A percentile compares a stretch with the other conserved stretches of the same genome.
Evolutionary conservation across 2,113 vertebrate genomes (phyloP).

Genomic region (Boulengeromyrus knoepffleri): DNA sequence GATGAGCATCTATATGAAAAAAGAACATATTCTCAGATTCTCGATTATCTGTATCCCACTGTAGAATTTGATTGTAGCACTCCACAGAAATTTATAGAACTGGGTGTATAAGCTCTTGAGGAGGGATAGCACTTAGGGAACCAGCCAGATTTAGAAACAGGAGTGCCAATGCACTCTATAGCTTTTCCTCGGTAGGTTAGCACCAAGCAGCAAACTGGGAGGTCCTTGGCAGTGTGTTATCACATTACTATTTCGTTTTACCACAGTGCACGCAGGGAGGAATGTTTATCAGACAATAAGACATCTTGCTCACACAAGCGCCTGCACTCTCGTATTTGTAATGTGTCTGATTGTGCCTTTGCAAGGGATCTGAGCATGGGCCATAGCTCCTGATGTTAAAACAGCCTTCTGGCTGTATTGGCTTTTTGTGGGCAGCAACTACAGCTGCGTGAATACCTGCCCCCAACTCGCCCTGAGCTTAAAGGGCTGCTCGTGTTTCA

Average conservation of each 20-base stretch:
- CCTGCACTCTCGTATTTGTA: background rate
- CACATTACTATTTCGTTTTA: background rate
- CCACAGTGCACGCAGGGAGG: background rate
- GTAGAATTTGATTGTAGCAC: background rate
- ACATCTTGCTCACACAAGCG: background rate
- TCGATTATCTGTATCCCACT: background rate
- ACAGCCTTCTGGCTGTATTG: background rate
- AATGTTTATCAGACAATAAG: background rate
- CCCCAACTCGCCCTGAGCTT: background rate
- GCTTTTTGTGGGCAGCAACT: background rate
- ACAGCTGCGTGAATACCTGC: background rate
- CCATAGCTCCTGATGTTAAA: background rate
- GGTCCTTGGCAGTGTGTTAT: background rate
- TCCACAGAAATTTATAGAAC: background rate
- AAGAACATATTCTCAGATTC: background rate
- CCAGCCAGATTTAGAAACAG: background rate
- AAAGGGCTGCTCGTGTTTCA: background rate
- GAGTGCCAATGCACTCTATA: background rate
- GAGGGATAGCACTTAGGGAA: background rate
- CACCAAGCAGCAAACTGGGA: background rate
- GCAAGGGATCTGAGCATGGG: background rate
- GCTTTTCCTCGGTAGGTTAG: background rate
- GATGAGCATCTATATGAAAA: background rate
- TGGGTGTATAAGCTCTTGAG: background rate
- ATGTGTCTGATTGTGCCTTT: background rate